Base-by-base conservation (phyloP, 2,113 vertebrate species). In the Cyanoramphus novaezelandiae region DNA sequence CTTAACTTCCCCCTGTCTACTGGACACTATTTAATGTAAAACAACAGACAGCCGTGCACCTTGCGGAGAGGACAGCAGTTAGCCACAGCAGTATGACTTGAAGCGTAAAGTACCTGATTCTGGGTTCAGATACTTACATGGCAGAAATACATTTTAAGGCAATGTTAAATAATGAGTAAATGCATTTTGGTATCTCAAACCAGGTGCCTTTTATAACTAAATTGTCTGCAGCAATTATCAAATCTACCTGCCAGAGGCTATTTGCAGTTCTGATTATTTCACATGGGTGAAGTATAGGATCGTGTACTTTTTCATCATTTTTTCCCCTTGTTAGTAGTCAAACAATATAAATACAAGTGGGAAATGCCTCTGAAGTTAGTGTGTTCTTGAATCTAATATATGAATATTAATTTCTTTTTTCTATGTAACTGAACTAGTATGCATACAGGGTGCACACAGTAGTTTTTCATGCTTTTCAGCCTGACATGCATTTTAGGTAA, bases 221-320 rank as follows among this genome's bases (percentile, higher is more conserved):
- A 21, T 77, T 79, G 5, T 86, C 80, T 80, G 19, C 27, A 41
- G 10, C 10, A 71, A n/a, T 59, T 71, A 82, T 70, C 35, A 64
- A 33, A 52, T 53, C 43, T 82, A 49, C 24, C 23, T 72, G 35
- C 33, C 31, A 57, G 17, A 44, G 31, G 6, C 9, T 94, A 12
- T 64, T 84, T 84, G 23, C 63, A 71, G 25, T 53, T 39, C n/a
- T 88, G 62, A 84, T 88, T 82, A 53, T 94, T 95, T 95, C 55
- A 46, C 39, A 46, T 0, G 0, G 13, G 5, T 84, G 65, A 81
- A 11, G 71, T 95, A 21, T 24, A 76, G 37, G 29, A 47, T 80
- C 1, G 0, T 44, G 13, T 72, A 55, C 5, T 37, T 84, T 90
- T 92, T 70, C 28, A 88, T 78, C 39, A 33, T 6, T 72, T 65